Evolutionary conservation across 2,888 invertebrate species (phyloP), one percentile per base, ranked within the genome.

Genomic region (Heliconius sara): DNA sequence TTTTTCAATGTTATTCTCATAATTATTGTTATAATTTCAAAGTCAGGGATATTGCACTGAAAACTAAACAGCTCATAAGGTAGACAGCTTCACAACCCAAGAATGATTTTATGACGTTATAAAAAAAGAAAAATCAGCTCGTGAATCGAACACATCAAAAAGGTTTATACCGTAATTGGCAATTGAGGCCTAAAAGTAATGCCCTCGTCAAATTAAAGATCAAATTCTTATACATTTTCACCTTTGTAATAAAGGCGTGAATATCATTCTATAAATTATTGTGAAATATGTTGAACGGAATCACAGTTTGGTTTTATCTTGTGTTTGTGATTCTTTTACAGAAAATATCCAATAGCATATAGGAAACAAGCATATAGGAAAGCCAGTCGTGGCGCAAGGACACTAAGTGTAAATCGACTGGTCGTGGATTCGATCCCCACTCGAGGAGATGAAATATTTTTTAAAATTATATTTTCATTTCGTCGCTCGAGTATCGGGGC

Each of bases 81-180:
- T 39, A 66, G 74, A 34, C 43, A 67, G 66, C 65, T 39, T 71
- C 60, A 52, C 34, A 77, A 77, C 75, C 65, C 60, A 43, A 77
- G 74, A 78, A 80, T 65, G 83, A 82, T 83, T 85, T 85, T 87
- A 86, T 85, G 83, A 86, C 86, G 87, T 85, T 84, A 89, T 91
- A 88, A 89, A 89, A 65, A 13, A 85, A 85, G 85, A 87, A 88
- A 88, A 88, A 89, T 89, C 87, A 82, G 84, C 84, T 82, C 86
- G 84, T 84, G 57, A 84, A 88, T 86, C 85, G 85, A 76, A 87
- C 85, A 84, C 86, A 85, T 84, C 83, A 84, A 84, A 27, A 83
- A 85, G 86, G 85, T 90, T 91, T 92, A 91, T 89, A 88, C 86
- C 86, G 88, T 89, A 88, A 89, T 90, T 88, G 90, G 89, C 89